phyloP scores from a whole-genome alignment of 2,888 invertebrate genomes.

The Pristionchus arcanus region DNA sequence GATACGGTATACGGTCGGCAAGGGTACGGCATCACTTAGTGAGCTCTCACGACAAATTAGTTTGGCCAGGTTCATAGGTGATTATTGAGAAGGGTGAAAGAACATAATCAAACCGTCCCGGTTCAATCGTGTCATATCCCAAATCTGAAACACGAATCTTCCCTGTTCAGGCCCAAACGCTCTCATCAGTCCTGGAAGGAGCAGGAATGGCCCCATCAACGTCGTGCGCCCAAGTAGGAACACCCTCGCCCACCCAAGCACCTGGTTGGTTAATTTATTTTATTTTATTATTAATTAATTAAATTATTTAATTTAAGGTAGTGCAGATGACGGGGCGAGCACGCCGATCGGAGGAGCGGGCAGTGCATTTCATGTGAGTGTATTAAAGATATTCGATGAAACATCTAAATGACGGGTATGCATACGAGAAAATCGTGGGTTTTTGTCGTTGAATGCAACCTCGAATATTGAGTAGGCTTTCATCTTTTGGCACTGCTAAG shows the following conservation, averaged over 20 bases:
- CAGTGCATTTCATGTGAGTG: conserved; percentile 45
- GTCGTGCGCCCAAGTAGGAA: background rate
- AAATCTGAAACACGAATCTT: background rate
- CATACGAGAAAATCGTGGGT: too few species aligned
- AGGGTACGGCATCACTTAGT: too few species aligned
- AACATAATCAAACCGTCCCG: too few species aligned
- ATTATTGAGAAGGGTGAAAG: too few species aligned
- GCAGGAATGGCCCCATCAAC: background rate
- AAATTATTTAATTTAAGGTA: background rate
- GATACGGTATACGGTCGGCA: background rate
- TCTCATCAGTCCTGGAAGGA: background rate
- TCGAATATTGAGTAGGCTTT: too few species aligned
- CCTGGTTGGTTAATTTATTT: background rate
- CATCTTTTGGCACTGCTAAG: too few species aligned
- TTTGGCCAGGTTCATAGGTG: too few species aligned
- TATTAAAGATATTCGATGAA: too few species aligned
- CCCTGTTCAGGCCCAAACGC: background rate
- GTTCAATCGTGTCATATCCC: background rate
- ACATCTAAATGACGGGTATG: too few species aligned
- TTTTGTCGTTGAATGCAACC: too few species aligned
- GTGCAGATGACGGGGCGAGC: background rate
- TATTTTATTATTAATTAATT: background rate
- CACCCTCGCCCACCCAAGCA: background rate
- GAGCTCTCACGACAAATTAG: too few species aligned
- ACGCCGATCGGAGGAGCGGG: conserved; percentile 31